Percentiles rank a stretch among this genome's conserved stretches.
Conservation (phyloP, 2,888 invertebrate species). For the Diaphora mendica region DNA sequence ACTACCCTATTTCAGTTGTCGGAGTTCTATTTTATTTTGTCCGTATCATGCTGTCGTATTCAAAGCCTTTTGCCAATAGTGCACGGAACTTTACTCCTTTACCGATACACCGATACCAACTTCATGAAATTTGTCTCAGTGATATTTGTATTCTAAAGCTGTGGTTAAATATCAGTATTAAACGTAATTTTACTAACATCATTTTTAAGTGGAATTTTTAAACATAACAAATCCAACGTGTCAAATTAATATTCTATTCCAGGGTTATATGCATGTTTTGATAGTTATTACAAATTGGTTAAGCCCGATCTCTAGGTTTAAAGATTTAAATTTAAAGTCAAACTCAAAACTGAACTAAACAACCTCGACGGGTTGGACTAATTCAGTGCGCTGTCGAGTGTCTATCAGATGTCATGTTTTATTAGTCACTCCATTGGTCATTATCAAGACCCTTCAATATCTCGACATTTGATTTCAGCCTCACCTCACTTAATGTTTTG, state of each 20-base stretch:
- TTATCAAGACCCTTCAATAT: neutral
- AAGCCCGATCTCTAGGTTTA: no score
- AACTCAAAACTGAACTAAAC: no score
- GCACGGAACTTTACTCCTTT: constrained; percentile 5
- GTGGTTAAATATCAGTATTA: neutral
- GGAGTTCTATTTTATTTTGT: constrained; percentile 1
- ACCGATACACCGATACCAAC: neutral
- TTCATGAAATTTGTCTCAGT: neutral
- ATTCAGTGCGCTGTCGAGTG: neutral
- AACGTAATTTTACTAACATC: neutral
- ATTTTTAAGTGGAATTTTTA: no score
- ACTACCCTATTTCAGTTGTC: neutral
- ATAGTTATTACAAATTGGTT: no score
- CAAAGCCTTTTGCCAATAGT: neutral
- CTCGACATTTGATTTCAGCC: neutral
- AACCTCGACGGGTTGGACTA: neutral
- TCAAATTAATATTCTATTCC: no score
- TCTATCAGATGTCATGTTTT: no score
- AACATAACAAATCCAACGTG: no score
- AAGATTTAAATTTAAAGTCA: no score
- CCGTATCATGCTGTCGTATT: neutral
- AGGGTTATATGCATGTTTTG: no score
- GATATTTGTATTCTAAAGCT: neutral
- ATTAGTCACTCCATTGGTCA: neutral
- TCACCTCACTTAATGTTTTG: neutral